These are phyloP conservation scores for Sturmia bella DNA, from an alignment of 2,888 invertebrate genomes.

Conservation along the genomic window DNA sequence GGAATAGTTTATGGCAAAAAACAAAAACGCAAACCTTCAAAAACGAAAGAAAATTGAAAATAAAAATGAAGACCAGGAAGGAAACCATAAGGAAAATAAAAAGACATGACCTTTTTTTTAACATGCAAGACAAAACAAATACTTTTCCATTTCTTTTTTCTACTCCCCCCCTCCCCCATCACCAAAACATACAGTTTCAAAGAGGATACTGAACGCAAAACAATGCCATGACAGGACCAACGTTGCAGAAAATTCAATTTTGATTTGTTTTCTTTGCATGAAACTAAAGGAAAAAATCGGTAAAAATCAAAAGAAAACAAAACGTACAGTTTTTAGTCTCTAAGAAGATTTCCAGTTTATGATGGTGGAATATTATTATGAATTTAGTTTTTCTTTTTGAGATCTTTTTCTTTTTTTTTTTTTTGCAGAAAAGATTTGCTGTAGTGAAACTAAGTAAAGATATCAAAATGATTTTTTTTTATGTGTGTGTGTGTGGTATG, in stretches of 20 bases:
- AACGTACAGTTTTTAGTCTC: neutral
- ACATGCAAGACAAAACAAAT: slow-evolving; percentile 49
- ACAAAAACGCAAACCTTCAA: neutral
- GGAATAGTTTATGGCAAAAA: slow-evolving; percentile 38
- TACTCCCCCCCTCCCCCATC: neutral
- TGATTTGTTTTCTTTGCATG: slow-evolving; percentile 58
- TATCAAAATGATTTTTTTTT: slow-evolving; percentile 12
- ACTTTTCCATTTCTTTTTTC: neutral
- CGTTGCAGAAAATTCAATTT: slow-evolving; percentile 70
- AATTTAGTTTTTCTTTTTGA: neutral
- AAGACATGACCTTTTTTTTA: slow-evolving; percentile 43
- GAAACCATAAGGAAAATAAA: slow-evolving; percentile 56
- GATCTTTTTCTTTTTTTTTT: neutral
- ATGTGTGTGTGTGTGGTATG: neutral
- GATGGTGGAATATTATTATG: slow-evolving; percentile 45
- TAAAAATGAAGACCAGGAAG: slow-evolving; percentile 49
- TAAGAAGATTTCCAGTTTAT: slow-evolving; percentile 65
- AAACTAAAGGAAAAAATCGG: slow-evolving; percentile 17
- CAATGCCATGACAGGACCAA: slow-evolving; percentile 66
- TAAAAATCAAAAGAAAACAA: slow-evolving; percentile 10
- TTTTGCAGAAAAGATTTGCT: slow-evolving; percentile 2
- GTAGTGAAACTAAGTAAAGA: slow-evolving; percentile 28
- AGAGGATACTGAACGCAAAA: slow-evolving; percentile 48
- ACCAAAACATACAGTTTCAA: slow-evolving; percentile 11
- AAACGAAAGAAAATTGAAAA: slow-evolving; percentile 5